Base-by-base conservation (phyloP, 1,140 invertebrate genomes). In the Colletes gigas region DNA sequence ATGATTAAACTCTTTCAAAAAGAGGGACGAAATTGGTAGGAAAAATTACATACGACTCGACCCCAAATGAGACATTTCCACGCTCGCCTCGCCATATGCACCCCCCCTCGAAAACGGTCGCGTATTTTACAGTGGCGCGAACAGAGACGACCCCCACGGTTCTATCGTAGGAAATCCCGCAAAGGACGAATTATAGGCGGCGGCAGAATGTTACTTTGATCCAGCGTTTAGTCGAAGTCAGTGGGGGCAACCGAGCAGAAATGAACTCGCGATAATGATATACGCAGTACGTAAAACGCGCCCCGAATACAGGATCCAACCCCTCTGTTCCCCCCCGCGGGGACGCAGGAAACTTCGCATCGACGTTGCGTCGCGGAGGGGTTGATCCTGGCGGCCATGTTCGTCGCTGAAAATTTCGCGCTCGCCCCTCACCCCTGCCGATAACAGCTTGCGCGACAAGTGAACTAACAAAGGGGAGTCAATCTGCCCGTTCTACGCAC, bases 391-490 rank as follows among this genome's bases (percentile, higher is more conserved):
- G 74, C 74, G 84, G 84, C 84, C 84, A 85, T 85, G 78, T 85
- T 85, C 83, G 69, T 70, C 68, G 60, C 52, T 69, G 83, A 77
- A 85, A 85, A 85, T 85, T 85, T 84, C 78, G 52, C 71, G 84
- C 73, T 84, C 82, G 41, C 60, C 67, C 76, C 47, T 65, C 50
- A 57, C 44, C 30, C 72, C 30, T 63, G 7, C 74, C 83, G 84
- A 85, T 85, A 85, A 84, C 84, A 85, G 84, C 74, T 85, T 85
- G 84, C 84, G 65, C 83, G 79, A 85, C 84, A 85, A 75, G 83
- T 82, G 71, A 85, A 81, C 83, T 69, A 84, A 84, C 83, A 81
- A 85, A 85, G 79, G 83, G 84, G 83, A 59, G 52, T 30, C 85
- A 85, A 85, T 84, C 69, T 70, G 39, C 55, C 59, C 15, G 19